These are phyloP conservation scores for Orthonevra nobilis DNA, from an alignment of 2,888 invertebrate species.

Conservation along the genomic window DNA sequence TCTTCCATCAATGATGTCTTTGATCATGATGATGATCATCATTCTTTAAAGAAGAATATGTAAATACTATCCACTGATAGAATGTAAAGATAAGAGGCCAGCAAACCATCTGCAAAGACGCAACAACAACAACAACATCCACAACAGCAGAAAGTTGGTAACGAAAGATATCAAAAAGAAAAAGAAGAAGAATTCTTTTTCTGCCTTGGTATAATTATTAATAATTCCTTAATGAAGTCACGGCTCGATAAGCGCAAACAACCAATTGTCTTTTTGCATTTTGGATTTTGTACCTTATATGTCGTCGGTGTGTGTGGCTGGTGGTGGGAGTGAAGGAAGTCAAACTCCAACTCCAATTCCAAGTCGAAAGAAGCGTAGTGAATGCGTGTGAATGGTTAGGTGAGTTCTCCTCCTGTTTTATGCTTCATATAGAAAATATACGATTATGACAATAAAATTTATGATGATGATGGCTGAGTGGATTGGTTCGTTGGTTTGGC, in stretches of 20 bases:
- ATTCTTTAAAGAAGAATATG: constrained; percentile 2
- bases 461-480: constrained; percentile 70
- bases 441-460: constrained; percentile 70
- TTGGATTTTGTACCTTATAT: constrained; percentile 54
- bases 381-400: constrained; percentile 69
- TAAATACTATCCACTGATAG: constrained; percentile 38
- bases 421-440: constrained; percentile 70
- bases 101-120: not conserved
- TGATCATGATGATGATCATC: constrained; percentile 29
- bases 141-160: constrained; percentile 12
- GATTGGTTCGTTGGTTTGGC: constrained; percentile 70
- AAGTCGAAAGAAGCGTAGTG: constrained; percentile 54
- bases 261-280: constrained; percentile 72
- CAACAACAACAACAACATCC: constrained; percentile 11
- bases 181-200: constrained; percentile 55
- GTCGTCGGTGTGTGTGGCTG: constrained; percentile 10
- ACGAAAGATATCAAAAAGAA: constrained; percentile 34
- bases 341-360: constrained; percentile 2
- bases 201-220: constrained; percentile 72
- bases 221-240: constrained; percentile 73
- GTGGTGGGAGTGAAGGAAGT: constrained; percentile 28
- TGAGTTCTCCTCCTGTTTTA: constrained; percentile 65
- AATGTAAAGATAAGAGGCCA: constrained; percentile 33
- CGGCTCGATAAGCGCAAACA: constrained; percentile 71
- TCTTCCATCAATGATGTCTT: constrained; percentile 51